Conservation (phyloP, 2,888 invertebrate genomes). For the Drosophila trichaetosa region DNA sequence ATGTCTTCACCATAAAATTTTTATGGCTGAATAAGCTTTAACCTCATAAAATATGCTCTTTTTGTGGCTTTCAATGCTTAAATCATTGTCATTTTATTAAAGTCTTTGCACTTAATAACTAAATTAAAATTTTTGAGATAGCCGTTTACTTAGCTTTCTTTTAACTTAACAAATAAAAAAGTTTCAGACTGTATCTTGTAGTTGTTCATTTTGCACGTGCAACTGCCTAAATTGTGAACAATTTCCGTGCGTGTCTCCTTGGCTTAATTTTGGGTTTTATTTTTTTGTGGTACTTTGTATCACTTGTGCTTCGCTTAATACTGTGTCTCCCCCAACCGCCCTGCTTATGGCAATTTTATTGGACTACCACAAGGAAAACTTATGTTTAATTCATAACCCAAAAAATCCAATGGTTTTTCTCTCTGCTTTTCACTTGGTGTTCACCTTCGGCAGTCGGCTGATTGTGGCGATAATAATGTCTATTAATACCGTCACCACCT, state of each 20-base stretch:
- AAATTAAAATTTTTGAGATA: background rate
- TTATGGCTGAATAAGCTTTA: background rate
- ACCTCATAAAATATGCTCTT: background rate
- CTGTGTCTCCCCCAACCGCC: background rate
- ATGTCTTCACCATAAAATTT: background rate
- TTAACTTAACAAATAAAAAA: background rate
- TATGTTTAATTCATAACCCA: slow-evolving; percentile 71
- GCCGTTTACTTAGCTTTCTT: background rate
- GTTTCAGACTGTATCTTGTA: background rate
- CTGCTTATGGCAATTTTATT: slow-evolving; percentile 43
- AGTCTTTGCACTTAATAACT: background rate
- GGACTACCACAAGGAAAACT: slow-evolving; percentile 25
- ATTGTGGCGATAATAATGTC: slow-evolving; percentile 67
- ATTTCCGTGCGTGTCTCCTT: slow-evolving; percentile 62
- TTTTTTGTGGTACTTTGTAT: slow-evolving; percentile 6
- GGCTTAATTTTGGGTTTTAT: slow-evolving; percentile 4
- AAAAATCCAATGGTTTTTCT: slow-evolving; percentile 34
- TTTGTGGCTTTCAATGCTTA: background rate
- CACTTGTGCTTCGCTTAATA: slow-evolving; percentile 5
- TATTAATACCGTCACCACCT: slow-evolving; percentile 55
- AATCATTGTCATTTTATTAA: background rate
- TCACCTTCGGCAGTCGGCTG: slow-evolving; percentile 24
- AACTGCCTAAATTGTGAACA: slow-evolving; percentile 39
- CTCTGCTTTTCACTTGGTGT: slow-evolving; percentile 7
- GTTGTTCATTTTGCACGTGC: background rate